Conservation (phyloP, 1,140 invertebrate species). For the Cydia strobilella region DNA sequence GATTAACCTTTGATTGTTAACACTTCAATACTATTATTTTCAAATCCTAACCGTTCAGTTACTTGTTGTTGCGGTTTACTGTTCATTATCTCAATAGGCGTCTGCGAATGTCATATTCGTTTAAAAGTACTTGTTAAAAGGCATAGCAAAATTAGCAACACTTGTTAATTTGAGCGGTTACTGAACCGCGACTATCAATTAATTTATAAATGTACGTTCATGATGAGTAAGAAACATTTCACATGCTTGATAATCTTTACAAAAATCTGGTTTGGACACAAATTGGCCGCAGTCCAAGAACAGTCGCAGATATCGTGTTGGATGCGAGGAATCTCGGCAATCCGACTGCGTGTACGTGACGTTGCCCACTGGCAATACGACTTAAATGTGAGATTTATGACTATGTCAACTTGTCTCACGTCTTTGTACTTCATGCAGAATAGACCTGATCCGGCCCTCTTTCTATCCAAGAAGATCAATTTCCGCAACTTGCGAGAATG, state of each 20-base stretch:
- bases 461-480: constrained; percentile 24
- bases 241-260: constrained; percentile 34
- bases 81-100: not conserved
- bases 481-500: constrained; percentile 4
- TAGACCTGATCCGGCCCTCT: not conserved
- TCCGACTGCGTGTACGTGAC: constrained; percentile 53
- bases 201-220: constrained; percentile 11
- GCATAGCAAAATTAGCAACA: not conserved
- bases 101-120: not conserved
- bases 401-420: constrained; percentile 6
- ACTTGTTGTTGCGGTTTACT: not conserved
- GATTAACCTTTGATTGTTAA: not conserved
- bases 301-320: constrained; percentile 57
- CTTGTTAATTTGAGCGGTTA: constrained; percentile 11
- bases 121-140: not conserved
- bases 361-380: constrained; percentile 46
- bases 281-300: constrained; percentile 60
- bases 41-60: not conserved
- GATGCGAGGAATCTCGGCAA: constrained; percentile 54
- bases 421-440: not conserved
- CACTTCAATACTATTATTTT: not conserved
- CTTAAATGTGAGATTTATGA: constrained; percentile 26
- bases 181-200: constrained; percentile 1
- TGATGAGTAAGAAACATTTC: not conserved
- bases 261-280: constrained; percentile 56